These are phyloP conservation scores for Sesamia nonagrioides DNA, from an alignment of 1,140 invertebrate genomes.

Conservation along the genomic window DNA sequence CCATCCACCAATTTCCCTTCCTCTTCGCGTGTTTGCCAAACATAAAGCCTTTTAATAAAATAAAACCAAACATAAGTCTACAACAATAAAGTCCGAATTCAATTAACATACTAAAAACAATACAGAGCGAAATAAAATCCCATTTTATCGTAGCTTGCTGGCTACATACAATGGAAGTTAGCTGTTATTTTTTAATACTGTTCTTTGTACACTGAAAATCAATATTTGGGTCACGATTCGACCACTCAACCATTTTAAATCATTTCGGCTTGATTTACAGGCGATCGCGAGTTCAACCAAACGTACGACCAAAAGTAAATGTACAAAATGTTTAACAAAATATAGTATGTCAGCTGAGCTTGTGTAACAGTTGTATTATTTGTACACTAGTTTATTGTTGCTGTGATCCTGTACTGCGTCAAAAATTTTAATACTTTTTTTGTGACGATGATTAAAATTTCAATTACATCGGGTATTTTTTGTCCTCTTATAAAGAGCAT, in stretches of 20 bases:
- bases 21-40: constrained; percentile 41
- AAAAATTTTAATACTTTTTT: not conserved
- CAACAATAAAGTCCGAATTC: constrained; percentile 20
- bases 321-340: not conserved
- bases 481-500: no score
- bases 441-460: not conserved
- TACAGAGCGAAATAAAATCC: constrained; percentile 26
- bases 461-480: no score
- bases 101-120: constrained; percentile 23
- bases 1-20: constrained; percentile 38
- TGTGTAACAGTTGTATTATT: not conserved
- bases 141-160: constrained; percentile 27
- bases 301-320: not conserved
- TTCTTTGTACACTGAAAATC: constrained; percentile 55
- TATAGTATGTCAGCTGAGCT: not conserved
- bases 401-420: not conserved
- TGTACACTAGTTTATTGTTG: not conserved
- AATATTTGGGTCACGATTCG: constrained; percentile 71
- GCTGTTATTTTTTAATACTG: constrained; percentile 17
- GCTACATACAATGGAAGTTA: constrained; percentile 4
- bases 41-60: constrained; percentile 42
- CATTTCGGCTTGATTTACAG: constrained; percentile 44
- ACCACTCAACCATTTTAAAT: constrained; percentile 51
- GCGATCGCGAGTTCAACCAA: not conserved
- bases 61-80: not conserved